phyloP scores from a whole-genome alignment of 1,140 invertebrate genomes.

The Lepidotrigona ventralis region DNA sequence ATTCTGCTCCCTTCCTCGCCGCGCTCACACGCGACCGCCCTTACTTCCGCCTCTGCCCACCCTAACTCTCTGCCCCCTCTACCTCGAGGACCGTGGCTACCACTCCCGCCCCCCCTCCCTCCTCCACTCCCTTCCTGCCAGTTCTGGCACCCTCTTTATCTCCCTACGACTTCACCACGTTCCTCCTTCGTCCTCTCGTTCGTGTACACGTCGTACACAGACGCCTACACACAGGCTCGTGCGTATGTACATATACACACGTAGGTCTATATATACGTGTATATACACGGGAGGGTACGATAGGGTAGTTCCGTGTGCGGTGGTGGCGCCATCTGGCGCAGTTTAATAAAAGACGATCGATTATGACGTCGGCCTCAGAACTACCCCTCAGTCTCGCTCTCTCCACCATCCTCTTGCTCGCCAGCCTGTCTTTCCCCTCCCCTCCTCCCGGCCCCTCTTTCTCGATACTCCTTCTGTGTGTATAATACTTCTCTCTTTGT shows the following conservation, averaged over 20 bases:
- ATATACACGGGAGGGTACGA: slow-evolving; percentile 26
- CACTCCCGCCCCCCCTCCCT: slow-evolving; percentile 36
- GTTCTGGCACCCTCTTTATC: slow-evolving; percentile 53
- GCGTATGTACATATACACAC: background rate
- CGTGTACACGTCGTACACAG: background rate
- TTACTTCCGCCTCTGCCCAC: slow-evolving; percentile 62
- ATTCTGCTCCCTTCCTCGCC: slow-evolving; percentile 65
- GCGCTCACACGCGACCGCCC: slow-evolving; percentile 53
- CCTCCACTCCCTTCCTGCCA: no score
- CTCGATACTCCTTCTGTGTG: slow-evolving; percentile 20
- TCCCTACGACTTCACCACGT: slow-evolving; percentile 35
- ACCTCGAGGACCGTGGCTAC: slow-evolving; percentile 26
- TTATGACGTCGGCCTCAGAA: slow-evolving; percentile 80
- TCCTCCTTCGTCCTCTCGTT: slow-evolving; percentile 16
- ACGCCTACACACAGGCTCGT: no score
- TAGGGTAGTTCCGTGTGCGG: slow-evolving; percentile 35
- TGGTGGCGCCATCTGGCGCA: slow-evolving; percentile 78
- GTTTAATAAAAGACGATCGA: slow-evolving; percentile 81
- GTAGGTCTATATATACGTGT: background rate
- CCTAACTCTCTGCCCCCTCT: slow-evolving; percentile 34
- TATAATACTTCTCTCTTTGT: background rate
- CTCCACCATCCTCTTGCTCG: slow-evolving; percentile 38
- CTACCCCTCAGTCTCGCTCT: slow-evolving; percentile 65
- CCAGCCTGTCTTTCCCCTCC: background rate
- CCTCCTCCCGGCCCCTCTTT: no score